Evolutionary conservation across 2,888 invertebrate genomes (phyloP), one percentile per base, ranked within the genome.

Genomic region (Caenorhabditis sp.): DNA sequence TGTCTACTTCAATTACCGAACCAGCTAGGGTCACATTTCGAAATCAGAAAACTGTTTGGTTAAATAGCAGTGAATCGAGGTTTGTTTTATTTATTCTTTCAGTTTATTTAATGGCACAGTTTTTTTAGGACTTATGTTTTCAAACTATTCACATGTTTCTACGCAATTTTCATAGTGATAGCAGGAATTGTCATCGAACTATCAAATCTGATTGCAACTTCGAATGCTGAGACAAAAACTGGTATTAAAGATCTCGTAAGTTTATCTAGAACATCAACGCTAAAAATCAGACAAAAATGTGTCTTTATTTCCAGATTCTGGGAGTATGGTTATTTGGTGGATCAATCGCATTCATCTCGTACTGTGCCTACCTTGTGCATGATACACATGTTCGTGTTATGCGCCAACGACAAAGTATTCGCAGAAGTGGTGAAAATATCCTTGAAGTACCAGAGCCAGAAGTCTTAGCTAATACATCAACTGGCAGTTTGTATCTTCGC

Each of bases 401-500:
- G 53, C 53, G 67, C 31, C 62, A 71, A 20, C 36, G 78, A 14
- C 63, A 67, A 62, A 78, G 69, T 54, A 49, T 76, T 21, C 25
- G 69, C 26, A 61, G 63, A 43, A 70, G 72, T 62, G 57, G 63
- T n/a, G n/a, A n/a, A 8, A 38, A 61, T 10, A 70, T 67, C 12
- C 4, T 26, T 64, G 65, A 70, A 14, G 69, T 52, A 10, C 14
- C 26, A 4, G 68, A 63, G 20, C 76, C 76, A 21, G 71, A 76
- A 63, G 70, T 76, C 8, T 27, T 82, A 0, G 71, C 82, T 23
- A 82, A 82, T 64, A 70, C 73, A 25, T 82, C 79, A 14, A 82
- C 82, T n/a, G 82, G 82, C 21, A 82, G 82, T 63, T 64, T 82
- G 58, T 82, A 82, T 63, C 65, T 82, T 7, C 58, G 82, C n/a